Base-by-base conservation (phyloP, 2,888 invertebrate genomes). In the Drosophila parthenogenetica region DNA sequence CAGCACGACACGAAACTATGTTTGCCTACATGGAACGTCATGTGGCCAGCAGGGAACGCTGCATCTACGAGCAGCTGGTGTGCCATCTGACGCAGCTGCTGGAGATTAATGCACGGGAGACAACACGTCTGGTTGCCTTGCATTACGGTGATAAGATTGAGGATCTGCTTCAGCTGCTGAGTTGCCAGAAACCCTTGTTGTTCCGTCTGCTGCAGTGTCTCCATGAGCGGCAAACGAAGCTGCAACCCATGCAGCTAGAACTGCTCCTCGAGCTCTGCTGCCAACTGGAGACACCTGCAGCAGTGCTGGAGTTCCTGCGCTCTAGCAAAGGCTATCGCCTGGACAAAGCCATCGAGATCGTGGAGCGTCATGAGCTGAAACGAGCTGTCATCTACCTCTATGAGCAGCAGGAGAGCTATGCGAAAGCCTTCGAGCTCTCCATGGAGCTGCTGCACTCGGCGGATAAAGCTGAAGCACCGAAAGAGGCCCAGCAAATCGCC, bases 341-440 rank as follows among this genome's bases (percentile, higher is more conserved):
- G 50, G 95, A 95, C 66, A 93, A 94, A 77, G 95, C 95, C 19
- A 91, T 95, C 49, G 92, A 94, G 91, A 95, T 96, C 68, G 95
- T 95, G 46, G 93, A 94, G 72, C 93, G 93, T 75, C 93, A 95
- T 87, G 93, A 94, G 63, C 93, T 95, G 35, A 93, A 94, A 58
- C 94, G 94, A 71, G 95, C 95, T 0, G 94, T 95, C 53, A 96
- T 96, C 14, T 94, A 94, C 79, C 93, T 97, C 57, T 93, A 96
- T 71, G 97, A 97, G 91, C 94, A 95, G 90, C 93, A 94, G 69
- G 96, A 96, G 11, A 95, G 96, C 90, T 95, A 95, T 90, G 93
- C 94, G 79, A 94, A 94, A 83, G 96, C 96, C 2, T 95, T 96
- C 87, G 93, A 94, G 63, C 92, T 96, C 67, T 92, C 95, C 5